Evolutionary conservation across 2,888 invertebrate species (phyloP).

Genomic region (Mythimna vitellina): DNA sequence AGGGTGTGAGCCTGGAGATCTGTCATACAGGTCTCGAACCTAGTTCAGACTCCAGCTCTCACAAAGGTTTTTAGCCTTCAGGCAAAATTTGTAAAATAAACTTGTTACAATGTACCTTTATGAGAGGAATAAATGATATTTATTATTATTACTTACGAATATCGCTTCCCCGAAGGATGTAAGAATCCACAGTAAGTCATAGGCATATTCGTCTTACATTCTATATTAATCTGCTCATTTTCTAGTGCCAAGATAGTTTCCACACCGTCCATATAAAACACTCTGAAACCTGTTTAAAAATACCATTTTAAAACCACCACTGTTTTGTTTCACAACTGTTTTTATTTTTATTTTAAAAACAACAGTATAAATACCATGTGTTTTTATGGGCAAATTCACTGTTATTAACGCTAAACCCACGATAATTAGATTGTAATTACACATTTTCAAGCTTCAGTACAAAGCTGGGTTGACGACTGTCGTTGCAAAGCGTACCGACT

Average conservation of each 20-base stretch:
- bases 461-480: slow-evolving; percentile 27
- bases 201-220: slow-evolving; percentile 79
- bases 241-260: slow-evolving; percentile 82
- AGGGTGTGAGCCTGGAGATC: too few species aligned
- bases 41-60: too few species aligned
- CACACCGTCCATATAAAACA: slow-evolving; percentile 75
- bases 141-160: slow-evolving; percentile 85
- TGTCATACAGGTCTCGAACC: too few species aligned
- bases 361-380: slow-evolving; percentile 50
- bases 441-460: slow-evolving; percentile 63
- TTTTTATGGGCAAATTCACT: slow-evolving; percentile 30
- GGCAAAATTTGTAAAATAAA: too few species aligned
- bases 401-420: slow-evolving; percentile 39
- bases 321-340: neutral
- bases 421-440: slow-evolving; percentile 40
- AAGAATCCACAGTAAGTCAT: slow-evolving; percentile 86
- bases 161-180: slow-evolving; percentile 84
- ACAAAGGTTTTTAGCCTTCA: too few species aligned
- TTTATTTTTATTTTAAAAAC: neutral
- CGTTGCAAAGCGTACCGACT: slow-evolving; percentile 12
- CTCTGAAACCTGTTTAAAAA: slow-evolving; percentile 77
- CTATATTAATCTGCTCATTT: slow-evolving; percentile 79
- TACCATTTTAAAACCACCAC: neutral
- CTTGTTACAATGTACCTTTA: too few species aligned
- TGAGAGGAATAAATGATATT: too few species aligned